These are phyloP conservation scores for Trichogramma dendrolimi DNA, from an alignment of 2,888 invertebrate species.

Conservation along the genomic window DNA sequence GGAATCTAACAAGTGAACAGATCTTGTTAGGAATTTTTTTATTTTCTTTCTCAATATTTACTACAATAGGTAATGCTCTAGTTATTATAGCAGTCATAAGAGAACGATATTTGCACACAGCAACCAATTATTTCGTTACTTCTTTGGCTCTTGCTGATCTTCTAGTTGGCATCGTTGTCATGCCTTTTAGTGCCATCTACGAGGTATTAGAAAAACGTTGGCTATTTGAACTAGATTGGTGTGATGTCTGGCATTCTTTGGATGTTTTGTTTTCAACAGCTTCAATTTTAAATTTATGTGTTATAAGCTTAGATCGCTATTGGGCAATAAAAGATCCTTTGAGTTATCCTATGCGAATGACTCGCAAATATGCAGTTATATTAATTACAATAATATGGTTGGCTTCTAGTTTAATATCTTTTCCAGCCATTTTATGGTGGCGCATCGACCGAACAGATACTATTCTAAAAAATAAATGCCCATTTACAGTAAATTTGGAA, in stretches of 20 bases:
- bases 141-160: constrained; percentile 96
- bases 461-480: constrained; percentile 81
- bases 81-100: constrained; percentile 91
- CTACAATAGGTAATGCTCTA: constrained; percentile 90
- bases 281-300: constrained; percentile 94
- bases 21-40: constrained; percentile 76
- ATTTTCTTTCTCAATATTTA: constrained; percentile 82
- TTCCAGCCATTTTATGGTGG: constrained; percentile 97
- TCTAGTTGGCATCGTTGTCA: constrained; percentile 91
- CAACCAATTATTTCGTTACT: constrained; percentile 96
- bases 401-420: constrained; percentile 93
- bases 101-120: constrained; percentile 90
- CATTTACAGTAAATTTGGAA: constrained; percentile 93
- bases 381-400: constrained; percentile 95
- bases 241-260: constrained; percentile 94
- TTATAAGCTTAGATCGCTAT: constrained; percentile 93
- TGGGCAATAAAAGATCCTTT: constrained; percentile 99
- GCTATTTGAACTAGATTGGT: constrained; percentile 94
- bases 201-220: constrained; percentile 86
- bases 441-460: constrained; percentile 78
- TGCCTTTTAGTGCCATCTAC: constrained; percentile 93
- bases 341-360: constrained; percentile 93
- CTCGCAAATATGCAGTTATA: constrained; percentile 76
- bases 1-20: constrained; percentile 63
- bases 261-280: constrained; percentile 97